Conservation (phyloP, 1,140 invertebrate species). For the Drosophila sulfurigaster region DNA sequence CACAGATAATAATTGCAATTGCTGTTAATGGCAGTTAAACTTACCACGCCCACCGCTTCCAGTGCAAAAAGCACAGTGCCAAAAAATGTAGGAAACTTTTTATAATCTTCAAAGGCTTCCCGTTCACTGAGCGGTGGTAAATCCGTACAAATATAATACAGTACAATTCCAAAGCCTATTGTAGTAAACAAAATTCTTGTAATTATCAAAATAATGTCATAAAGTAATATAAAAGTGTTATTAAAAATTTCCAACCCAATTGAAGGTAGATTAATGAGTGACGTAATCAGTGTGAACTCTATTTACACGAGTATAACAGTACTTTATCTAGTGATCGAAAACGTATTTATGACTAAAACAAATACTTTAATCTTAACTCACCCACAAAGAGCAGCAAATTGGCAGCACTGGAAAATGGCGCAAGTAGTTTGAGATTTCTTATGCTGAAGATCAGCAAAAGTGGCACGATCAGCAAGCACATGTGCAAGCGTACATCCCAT, state of each 20-base stretch:
- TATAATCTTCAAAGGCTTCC: slow-evolving; percentile 86
- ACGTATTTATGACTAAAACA: too few relatives aligned
- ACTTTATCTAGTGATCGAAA: too few relatives aligned
- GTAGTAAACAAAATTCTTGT: neutral
- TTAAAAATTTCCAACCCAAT: too few relatives aligned
- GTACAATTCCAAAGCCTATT: slow-evolving; percentile 87
- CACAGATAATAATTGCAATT: neutral
- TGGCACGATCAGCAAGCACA: slow-evolving; percentile 88
- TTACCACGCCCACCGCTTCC: slow-evolving; percentile 94
- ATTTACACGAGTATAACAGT: too few relatives aligned
- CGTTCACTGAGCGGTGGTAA: slow-evolving; percentile 87
- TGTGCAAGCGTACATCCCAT: slow-evolving; percentile 82
- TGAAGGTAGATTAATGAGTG: too few relatives aligned
- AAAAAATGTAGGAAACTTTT: slow-evolving; percentile 91
- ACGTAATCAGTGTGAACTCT: too few relatives aligned
- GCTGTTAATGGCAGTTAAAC: slow-evolving; percentile 65
- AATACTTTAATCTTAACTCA: slow-evolving; percentile 15
- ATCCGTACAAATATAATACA: slow-evolving; percentile 89
- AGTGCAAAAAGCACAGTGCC: slow-evolving; percentile 95
- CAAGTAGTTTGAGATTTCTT: slow-evolving; percentile 91
- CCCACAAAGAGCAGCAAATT: slow-evolving; percentile 91
- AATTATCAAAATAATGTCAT: too few relatives aligned
- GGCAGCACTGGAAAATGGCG: slow-evolving; percentile 92
- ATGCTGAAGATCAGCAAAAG: slow-evolving; percentile 91
- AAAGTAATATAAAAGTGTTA: too few relatives aligned